Evolutionary conservation across 2,797 vertebrate genomes (phyloP), one percentile per base, ranked within the genome.

Genomic region (Pipistrellus kuhlii): DNA sequence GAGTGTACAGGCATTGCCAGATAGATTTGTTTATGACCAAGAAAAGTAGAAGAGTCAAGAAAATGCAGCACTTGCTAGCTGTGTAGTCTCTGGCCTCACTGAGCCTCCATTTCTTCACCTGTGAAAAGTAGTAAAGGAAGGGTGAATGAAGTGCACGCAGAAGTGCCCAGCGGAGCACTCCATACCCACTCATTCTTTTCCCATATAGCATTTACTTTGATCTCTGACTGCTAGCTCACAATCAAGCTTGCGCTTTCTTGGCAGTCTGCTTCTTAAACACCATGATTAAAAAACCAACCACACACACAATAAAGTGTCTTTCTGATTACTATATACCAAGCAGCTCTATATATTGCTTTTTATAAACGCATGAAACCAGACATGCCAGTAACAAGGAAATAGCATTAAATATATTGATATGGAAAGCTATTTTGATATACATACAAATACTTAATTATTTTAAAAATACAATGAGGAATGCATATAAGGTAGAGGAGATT

Each of bases 361-460:
- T 81, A 84, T 3, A 38, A 86, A 84, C 41, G 69, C 18, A 73
- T 17, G 77, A 91, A 88, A 53, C 12, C 23, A 32, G 41, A 72
- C 18, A 85, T 13, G 46, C 8, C 85, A 86, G 44, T 62, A 83
- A 83, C 57, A 92, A 94, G 35, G 44, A 91, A 83, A 20, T 41
- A 77, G 20, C 25, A 82, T 71, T 92, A 75, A 87, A 72, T 68
- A 59, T 51, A 17, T 64, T 84, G 62, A 51, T 68, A 68, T 62
- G 10, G 25, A 87, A 59, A 64, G 35, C 6, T 91, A 8, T 44
- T 44, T 46, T 71, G n/a, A 82, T 35, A 5, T 68, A 62, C 3
- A 41, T 84, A 71, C 83, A 93, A 91, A 89, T 35, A 27, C 20
- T 62, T 76, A 51, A 12, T 55, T 84, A 76, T 77, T 76, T 46